Evolutionary conservation across 1,140 invertebrate species (phyloP).

Genomic region (Octopus bimaculoides): DNA sequence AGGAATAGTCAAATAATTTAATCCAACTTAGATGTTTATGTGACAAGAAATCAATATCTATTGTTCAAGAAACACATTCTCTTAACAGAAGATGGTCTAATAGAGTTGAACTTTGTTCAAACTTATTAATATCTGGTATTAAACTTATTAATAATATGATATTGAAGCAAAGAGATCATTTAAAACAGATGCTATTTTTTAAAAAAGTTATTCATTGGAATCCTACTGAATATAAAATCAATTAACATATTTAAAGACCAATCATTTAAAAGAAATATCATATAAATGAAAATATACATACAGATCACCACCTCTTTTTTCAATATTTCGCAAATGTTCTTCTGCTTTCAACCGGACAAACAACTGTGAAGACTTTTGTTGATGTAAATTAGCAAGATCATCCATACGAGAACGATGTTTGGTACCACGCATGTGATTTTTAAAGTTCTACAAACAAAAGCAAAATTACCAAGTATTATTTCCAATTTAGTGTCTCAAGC

Average conservation of each 20-base stretch:
- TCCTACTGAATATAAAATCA: not conserved
- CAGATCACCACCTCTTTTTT: constrained; percentile 21
- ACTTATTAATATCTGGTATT: not conserved
- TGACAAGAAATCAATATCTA: too few relatives aligned
- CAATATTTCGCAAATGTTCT: constrained; percentile 38
- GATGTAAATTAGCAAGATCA: constrained; percentile 26
- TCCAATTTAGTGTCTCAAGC: too few relatives aligned
- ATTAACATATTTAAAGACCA: not conserved
- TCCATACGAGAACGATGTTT: constrained; percentile 34
- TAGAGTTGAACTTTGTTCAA: too few relatives aligned
- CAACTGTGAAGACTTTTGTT: constrained; percentile 32
- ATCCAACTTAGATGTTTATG: too few relatives aligned
- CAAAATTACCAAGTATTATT: not conserved
- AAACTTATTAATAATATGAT: not conserved
- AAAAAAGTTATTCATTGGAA: not conserved
- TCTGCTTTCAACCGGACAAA: constrained; percentile 35
- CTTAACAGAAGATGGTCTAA: too few relatives aligned
- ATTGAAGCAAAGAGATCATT: not conserved
- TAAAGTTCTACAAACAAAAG: constrained; percentile 26
- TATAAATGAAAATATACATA: not conserved
- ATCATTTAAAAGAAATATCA: not conserved
- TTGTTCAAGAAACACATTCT: too few relatives aligned
- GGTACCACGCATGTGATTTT: constrained; percentile 32
- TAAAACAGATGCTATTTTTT: not conserved
- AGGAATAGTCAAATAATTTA: too few relatives aligned